Base-by-base conservation (phyloP, 2,888 invertebrate species). In the Atethmia centrago region DNA sequence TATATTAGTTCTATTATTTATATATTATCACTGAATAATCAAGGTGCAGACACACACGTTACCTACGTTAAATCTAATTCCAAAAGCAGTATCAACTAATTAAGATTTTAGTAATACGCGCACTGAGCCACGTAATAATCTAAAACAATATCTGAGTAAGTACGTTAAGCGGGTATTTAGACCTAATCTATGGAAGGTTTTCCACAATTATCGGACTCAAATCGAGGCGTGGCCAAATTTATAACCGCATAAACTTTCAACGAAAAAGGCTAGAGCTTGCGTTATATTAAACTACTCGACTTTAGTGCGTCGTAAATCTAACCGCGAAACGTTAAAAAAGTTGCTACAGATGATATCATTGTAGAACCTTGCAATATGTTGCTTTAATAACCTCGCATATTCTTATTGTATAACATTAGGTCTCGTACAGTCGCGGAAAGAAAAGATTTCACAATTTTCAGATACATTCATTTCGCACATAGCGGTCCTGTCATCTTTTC, bases 151-250 rank as follows among this genome's bases (percentile, higher is more conserved):
- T 82, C 74, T 59, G 59, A 68, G 74, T 78, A 63, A 77, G 80
- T 82, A 69, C 71, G 74, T 75, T 82, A 77, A 84, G 77, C 82
- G 83, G 83, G 83, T 85, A 86, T 90, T 91, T 88, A 89, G 89
- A 88, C 85, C 72, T 87, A 90, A 91, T 90, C 90, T 90, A 88
- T 85, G 77, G 84, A 85, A n/a, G 85, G 88, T 88, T 91, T 91
- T 88, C 87, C 87, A 91, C 90, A 91, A 91, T 92, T 91, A 91
- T 92, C 90, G 86, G 84, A 77, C 87, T 84, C 53, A 84, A 87
- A 92, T 92, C 89, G 85, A 88, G 90, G 90, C 89, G 90, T 88
- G 91, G 89, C 80, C 82, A 74, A 90, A 93, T 94, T 93, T 92
- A 93, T 89, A 90, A 89, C 91, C 85, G 83, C 88, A 91, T 91